phyloP scores from a whole-genome alignment of 2,113 vertebrate species.

The Anas platyrhynchos region DNA sequence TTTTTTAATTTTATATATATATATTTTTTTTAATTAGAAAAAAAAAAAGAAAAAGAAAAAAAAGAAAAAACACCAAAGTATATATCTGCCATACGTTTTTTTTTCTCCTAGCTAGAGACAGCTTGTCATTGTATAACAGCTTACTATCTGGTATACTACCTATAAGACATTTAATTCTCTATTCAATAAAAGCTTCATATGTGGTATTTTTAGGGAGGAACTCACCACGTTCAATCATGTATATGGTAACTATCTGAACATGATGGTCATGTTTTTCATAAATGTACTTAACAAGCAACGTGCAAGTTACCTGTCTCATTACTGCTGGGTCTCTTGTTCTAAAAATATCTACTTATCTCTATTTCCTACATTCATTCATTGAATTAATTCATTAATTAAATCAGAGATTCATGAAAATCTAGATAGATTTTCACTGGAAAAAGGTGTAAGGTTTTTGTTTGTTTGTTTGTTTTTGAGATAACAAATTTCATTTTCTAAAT shows the following conservation, averaged over 20 bases:
- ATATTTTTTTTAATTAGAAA: no score
- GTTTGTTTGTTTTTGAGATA: background rate
- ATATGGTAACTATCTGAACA: background rate
- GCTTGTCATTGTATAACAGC: background rate
- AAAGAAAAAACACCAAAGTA: background rate
- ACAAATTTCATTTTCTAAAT: background rate
- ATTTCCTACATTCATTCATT: background rate
- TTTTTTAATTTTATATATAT: no score
- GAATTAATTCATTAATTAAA: background rate
- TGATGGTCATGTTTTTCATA: background rate
- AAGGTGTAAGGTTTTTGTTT: background rate
- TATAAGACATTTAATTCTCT: background rate
- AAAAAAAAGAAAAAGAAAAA: background rate
- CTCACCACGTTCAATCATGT: background rate
- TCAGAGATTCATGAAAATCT: background rate
- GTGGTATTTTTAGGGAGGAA: background rate
- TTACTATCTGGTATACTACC: rapidly evolving
- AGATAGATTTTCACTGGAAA: background rate
- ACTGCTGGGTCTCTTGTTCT: background rate
- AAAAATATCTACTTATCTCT: background rate
- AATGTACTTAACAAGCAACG: background rate
- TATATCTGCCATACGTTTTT: background rate
- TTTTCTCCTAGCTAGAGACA: background rate
- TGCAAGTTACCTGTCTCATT: background rate
- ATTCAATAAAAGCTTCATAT: background rate